These are phyloP conservation scores for Acipenser oxyrinchus DNA, from an alignment of 2,797 vertebrate species.

Conservation along the genomic window DNA sequence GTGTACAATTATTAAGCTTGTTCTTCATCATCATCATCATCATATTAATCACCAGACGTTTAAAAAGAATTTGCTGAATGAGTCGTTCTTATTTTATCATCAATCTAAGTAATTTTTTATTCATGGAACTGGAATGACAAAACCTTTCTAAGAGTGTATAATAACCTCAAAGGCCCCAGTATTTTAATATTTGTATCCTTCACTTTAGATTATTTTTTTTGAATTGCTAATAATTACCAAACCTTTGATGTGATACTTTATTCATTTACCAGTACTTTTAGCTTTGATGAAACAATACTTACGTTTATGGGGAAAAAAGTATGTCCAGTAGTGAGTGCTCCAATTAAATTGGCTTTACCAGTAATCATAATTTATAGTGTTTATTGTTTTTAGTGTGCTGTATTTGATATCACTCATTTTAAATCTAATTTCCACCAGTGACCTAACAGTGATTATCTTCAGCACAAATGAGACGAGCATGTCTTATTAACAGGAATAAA, in stretches of 20 bases:
- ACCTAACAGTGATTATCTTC: too few relatives aligned
- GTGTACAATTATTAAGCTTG: too few relatives aligned
- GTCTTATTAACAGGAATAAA: too few relatives aligned
- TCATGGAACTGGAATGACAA: constrained; percentile 28
- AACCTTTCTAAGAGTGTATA: constrained; percentile 19
- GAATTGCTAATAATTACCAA: constrained; percentile 18
- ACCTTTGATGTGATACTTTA: constrained; percentile 9
- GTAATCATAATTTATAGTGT: neutral
- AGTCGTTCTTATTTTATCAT: neutral
- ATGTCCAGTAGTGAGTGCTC: neutral
- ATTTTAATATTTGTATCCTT: neutral
- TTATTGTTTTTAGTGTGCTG: neutral
- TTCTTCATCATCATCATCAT: too few relatives aligned
- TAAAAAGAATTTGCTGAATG: constrained; percentile 4
- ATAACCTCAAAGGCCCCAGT: constrained; percentile 16
- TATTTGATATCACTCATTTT: neutral
- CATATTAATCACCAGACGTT: neutral
- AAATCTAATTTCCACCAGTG: too few relatives aligned
- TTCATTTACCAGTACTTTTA: constrained; percentile 8
- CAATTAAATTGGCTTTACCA: too few relatives aligned
- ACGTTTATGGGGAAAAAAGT: constrained; percentile 16
- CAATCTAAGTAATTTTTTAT: constrained; percentile 17
- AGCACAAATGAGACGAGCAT: too few relatives aligned
- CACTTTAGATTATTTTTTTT: constrained; percentile 3
- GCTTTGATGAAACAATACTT: constrained; percentile 4